Evolutionary conservation across 1,140 invertebrate species (phyloP), one percentile per base, ranked within the genome.

Genomic region (Leptestheria dahalacensis): DNA sequence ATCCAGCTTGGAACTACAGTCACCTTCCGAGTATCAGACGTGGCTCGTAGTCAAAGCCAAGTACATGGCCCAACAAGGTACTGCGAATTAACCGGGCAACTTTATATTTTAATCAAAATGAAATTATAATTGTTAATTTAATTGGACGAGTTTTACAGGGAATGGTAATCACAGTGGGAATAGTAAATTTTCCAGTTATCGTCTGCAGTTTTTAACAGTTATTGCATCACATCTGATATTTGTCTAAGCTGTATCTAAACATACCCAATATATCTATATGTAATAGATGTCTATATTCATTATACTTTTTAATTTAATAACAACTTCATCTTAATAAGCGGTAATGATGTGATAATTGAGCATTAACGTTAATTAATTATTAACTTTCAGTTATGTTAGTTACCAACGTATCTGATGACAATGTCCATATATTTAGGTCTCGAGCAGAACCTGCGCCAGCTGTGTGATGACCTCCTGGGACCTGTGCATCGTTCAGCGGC

Each of bases 1-100:
- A 2, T 77, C 82, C 33, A 79, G 84, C 54, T 73, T 80, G 62
- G 77, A 80, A 29, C 71, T 91, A 12, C 73, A 80, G 1, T 88
- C 86, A 11, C 64, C 77, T 0, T 70, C 75, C 21, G 88, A 91
- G 73, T 91, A 87, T 67, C 74, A 79, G 57, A 84, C 87, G 71
- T 91, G 87, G 87, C 67, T 89, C 47, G 71, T 84, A 41, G 78
- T 81, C 15, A 78, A 85, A 15, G 81, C 86, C 41, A 74, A 83
- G 57, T 87, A 87, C 73, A 73, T 90, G 48, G 72, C 82, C 20
- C 80, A 84, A 57, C 83, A 88, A 77, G 86, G 86, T 85, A 69
- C n/a, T n/a, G n/a, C n/a, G n/a, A n/a, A n/a, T n/a, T n/a, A n/a
- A n/a, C n/a, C n/a, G n/a, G n/a, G n/a, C 15, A 41, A 15, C 15